These are phyloP conservation scores for Caligus rogercresseyi DNA, from an alignment of 1,140 invertebrate species.

Conservation along the genomic window DNA sequence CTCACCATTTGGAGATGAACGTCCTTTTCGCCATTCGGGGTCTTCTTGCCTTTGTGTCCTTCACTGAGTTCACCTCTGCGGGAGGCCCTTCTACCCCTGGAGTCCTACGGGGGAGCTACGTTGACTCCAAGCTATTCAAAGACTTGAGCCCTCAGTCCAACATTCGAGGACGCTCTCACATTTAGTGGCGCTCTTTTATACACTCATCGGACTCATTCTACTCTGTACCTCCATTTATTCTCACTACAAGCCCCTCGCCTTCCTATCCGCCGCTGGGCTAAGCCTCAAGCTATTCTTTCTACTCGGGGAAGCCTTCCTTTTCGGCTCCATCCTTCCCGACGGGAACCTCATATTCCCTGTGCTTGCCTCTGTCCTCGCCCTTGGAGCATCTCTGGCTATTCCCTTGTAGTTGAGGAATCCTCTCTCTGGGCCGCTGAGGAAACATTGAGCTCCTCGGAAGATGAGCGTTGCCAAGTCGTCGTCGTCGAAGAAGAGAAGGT, in stretches of 20 bases:
- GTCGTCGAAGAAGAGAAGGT: no score
- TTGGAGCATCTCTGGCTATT: neutral
- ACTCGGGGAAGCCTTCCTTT: neutral
- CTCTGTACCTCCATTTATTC: neutral
- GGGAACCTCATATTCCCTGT: constrained; percentile 2
- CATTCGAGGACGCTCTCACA: neutral
- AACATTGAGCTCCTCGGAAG: neutral
- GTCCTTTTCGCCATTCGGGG: constrained; percentile 12
- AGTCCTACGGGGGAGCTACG: neutral
- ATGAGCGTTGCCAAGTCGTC: no score
- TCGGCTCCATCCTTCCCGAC: neutral
- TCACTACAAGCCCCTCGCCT: constrained; percentile 6
- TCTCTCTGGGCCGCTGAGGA: neutral
- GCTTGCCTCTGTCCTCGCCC: neutral
- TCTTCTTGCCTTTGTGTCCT: constrained; percentile 6
- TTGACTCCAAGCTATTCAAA: neutral
- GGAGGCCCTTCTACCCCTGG: neutral
- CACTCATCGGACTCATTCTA: constrained; percentile 3
- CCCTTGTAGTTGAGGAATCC: neutral
- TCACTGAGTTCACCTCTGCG: constrained; percentile 9
- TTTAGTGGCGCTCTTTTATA: neutral
- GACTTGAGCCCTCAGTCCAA: neutral
- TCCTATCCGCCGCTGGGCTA: neutral
- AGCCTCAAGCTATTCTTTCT: constrained; percentile 3
- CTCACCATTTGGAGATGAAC: neutral